Evolutionary conservation across 2,888 invertebrate species (phyloP).

Genomic region (Eupeodes luniger): DNA sequence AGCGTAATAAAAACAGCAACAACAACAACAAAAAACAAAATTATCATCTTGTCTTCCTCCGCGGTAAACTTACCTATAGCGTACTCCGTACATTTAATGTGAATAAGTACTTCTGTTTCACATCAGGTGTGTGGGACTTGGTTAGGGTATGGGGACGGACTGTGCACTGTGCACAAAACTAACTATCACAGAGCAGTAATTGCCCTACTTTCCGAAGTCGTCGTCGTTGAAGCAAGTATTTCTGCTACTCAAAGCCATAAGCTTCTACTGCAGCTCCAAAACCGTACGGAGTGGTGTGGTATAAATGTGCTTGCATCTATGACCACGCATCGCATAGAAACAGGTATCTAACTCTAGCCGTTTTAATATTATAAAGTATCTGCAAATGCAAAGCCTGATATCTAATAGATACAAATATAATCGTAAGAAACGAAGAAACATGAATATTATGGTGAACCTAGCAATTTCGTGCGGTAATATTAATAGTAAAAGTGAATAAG

Average conservation of each 20-base stretch:
- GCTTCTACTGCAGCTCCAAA: conserved; percentile 6
- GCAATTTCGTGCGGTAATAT: conserved; percentile 57
- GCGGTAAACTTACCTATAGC: not conserved
- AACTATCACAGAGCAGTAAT: conserved; percentile 44
- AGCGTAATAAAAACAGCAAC: not conserved
- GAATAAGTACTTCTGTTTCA: not conserved
- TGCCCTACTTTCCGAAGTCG: conserved; percentile 56
- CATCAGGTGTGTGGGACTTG: conserved; percentile 36
- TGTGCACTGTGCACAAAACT: not conserved
- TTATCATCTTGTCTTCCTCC: conserved; percentile 4
- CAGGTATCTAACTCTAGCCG: conserved; percentile 39
- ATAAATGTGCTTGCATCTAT: conserved; percentile 15
- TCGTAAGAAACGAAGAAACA: not conserved
- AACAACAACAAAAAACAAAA: not conserved
- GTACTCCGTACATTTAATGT: not conserved
- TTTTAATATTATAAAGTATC: not conserved
- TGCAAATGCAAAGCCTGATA: not conserved
- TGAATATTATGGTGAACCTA: conserved; percentile 9
- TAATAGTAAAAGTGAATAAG: conserved; percentile 71
- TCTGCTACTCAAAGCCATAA: conserved; percentile 44
- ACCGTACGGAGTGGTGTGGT: too few species aligned
- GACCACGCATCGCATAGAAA: conserved; percentile 34
- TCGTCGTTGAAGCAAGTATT: conserved; percentile 35
- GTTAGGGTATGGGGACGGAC: too few species aligned
- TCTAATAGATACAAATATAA: conserved; percentile 18